A percentile compares a stretch with the other conserved stretches of the same genome.
Evolutionary conservation across 2,888 invertebrate genomes (phyloP).

Genomic region (Xylocampa areola): DNA sequence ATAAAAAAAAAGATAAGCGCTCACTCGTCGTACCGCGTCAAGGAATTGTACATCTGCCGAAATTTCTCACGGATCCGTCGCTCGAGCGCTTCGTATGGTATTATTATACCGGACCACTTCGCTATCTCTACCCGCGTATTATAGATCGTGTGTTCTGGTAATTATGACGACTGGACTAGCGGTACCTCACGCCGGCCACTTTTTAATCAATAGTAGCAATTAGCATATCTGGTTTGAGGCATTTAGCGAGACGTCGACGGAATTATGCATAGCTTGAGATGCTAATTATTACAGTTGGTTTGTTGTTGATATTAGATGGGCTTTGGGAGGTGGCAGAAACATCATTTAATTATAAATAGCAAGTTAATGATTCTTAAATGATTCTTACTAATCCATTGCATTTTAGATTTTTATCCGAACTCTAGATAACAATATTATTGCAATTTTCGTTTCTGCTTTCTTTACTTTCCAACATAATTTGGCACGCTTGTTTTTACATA

Average conservation of each 20-base stretch:
- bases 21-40: constrained; percentile 86
- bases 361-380: constrained; percentile 6
- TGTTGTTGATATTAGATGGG: constrained; percentile 40
- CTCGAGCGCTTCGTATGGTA: constrained; percentile 77
- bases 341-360: constrained; percentile 25
- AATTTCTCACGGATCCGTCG: constrained; percentile 88
- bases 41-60: constrained; percentile 90
- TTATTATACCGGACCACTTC: constrained; percentile 83
- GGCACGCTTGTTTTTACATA: not conserved
- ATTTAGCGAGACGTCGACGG: constrained; percentile 64
- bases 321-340: constrained; percentile 23
- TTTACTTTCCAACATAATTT: constrained; percentile 3
- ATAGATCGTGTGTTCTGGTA: constrained; percentile 74
- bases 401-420: not conserved
- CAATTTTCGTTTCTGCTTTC: not conserved
- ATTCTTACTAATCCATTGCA: not conserved
- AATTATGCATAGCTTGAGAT: constrained; percentile 60
- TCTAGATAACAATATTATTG: not conserved
- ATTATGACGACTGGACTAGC: constrained; percentile 86
- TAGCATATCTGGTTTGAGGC: constrained; percentile 81
- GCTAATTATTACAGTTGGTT: constrained; percentile 46
- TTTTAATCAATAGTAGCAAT: constrained; percentile 82
- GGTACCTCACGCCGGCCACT: constrained; percentile 76
- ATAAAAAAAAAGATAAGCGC: constrained; percentile 86
- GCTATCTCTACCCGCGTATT: constrained; percentile 80